Evolutionary conservation across 2,888 invertebrate species (phyloP).

Genomic region (Thecocarcelia acutangulata): DNA sequence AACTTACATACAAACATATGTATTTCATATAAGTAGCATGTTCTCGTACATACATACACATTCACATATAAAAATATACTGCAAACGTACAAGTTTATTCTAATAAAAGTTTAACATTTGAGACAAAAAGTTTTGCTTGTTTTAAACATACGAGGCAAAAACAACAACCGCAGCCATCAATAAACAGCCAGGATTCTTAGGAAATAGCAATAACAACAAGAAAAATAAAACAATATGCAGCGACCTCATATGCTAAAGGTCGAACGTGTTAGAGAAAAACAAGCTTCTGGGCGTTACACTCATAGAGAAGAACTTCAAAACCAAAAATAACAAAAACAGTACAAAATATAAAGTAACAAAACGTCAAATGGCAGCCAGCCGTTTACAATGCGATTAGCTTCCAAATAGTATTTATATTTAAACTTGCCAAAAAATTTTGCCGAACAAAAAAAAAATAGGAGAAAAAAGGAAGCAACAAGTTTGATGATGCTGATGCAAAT

Average conservation of each 20-base stretch:
- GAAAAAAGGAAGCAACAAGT: constrained; percentile 40
- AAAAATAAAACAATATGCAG: constrained; percentile 48
- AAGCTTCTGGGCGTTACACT: constrained; percentile 71
- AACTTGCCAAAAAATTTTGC: background rate
- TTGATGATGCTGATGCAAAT: constrained; percentile 18
- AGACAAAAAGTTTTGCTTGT: constrained; percentile 36
- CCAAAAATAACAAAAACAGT: constrained; percentile 3
- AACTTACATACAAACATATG: constrained; percentile 49
- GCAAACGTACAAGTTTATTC: constrained; percentile 37
- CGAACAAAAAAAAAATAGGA: background rate
- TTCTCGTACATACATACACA: background rate
- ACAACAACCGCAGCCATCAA: constrained; percentile 40
- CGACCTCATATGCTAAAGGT: constrained; percentile 68
- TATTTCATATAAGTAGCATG: constrained; percentile 41
- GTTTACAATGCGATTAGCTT: constrained; percentile 56
- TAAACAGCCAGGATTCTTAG: constrained; percentile 56
- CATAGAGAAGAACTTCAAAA: constrained; percentile 68
- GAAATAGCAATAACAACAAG: constrained; percentile 42
- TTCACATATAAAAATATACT: background rate
- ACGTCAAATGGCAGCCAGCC: constrained; percentile 60
- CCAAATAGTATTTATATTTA: constrained; percentile 42
- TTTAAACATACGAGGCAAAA: constrained; percentile 4
- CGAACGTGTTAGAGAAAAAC: constrained; percentile 65
- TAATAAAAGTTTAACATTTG: constrained; percentile 64
- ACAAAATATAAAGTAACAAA: constrained; percentile 36